Evolutionary conservation across 2,113 vertebrate genomes (phyloP), one percentile per base, ranked within the genome.

Genomic region (Geococcyx californianus): DNA sequence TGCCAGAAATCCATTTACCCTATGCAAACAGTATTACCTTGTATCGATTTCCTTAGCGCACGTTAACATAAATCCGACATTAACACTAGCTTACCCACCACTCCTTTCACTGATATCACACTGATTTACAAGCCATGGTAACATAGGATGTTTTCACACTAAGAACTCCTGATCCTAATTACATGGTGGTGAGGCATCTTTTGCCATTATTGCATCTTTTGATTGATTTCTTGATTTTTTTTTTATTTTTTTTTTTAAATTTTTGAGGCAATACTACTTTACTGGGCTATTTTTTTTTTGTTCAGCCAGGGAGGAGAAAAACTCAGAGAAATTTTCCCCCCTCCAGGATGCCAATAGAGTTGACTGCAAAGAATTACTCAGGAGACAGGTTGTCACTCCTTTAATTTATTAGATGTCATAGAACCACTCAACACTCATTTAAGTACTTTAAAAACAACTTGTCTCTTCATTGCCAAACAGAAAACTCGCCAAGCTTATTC

Each of bases 1-100:
- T 31, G 87, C 84, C 92, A 95, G 96, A 59, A 90, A 84, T 89
- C 77, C 87, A 78, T 94, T 96, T 96, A 87, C 59, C 45, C 91
- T 94, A 33, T 47, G 67, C 70, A 94, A 97, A 94, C 84, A 91
- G 8, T 14, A 33, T 83, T 92, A 67, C 81, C 70, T 90, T 52
- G 59, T 56, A 94, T 87, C 88, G 87, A 91, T 96, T 88, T 94
- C 91, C 78, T 74, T 40, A 4, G 87, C 3, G 1, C 59, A 56
- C 34, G 70, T 89, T 83, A 96, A 90, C 89, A 83, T 67, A 79
- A 93, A 88, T 62, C 70, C 89, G 78, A 74, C 91, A 85, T 83
- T 68, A 97, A 74, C 78, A 60, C 8, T 29, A 28, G 28, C 66
- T 92, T 49, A 67, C 40, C 66, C 16, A 0, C 60, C 58, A 25